Conservation (phyloP, 2,888 invertebrate species). For the Microplitis manilae region DNA sequence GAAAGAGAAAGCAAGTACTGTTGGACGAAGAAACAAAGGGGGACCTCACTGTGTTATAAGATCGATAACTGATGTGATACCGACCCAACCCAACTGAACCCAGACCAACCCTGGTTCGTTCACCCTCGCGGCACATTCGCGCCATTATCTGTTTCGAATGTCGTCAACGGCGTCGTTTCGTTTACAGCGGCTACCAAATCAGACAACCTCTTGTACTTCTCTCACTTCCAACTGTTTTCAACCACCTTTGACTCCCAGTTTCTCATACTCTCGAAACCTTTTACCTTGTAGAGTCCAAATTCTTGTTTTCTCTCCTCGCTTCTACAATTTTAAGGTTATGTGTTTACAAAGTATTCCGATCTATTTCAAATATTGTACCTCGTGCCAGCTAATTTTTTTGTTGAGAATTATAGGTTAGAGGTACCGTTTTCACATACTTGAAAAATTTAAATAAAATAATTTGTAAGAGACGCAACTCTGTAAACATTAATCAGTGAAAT, state of each 20-base stretch:
- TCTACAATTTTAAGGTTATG: constrained; percentile 68
- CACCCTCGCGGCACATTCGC: constrained; percentile 71
- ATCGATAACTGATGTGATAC: constrained; percentile 72
- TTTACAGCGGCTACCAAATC: constrained; percentile 63
- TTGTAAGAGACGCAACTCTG: no score
- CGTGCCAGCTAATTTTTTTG: constrained; percentile 47
- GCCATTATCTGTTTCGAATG: constrained; percentile 72
- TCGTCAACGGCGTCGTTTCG: constrained; percentile 71
- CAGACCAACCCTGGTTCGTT: constrained; percentile 69
- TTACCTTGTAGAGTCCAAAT: constrained; percentile 35
- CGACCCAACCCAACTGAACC: constrained; percentile 66
- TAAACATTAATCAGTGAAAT: no score
- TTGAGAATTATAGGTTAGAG: neutral
- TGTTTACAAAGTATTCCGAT: constrained; percentile 65
- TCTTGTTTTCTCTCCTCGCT: constrained; percentile 50
- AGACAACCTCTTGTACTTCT: constrained; percentile 49
- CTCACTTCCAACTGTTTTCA: constrained; percentile 23
- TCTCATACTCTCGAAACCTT: constrained; percentile 8
- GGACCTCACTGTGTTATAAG: constrained; percentile 68
- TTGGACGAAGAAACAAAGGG: constrained; percentile 64
- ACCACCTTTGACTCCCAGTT: constrained; percentile 32
- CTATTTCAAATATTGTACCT: constrained; percentile 57
- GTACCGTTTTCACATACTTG: no score
- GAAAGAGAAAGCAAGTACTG: constrained; percentile 51
- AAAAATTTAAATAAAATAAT: no score